Conservation (phyloP, 35 echinoderm and acorn worm species). For the Strongylocentrotus purpuratus region DNA sequence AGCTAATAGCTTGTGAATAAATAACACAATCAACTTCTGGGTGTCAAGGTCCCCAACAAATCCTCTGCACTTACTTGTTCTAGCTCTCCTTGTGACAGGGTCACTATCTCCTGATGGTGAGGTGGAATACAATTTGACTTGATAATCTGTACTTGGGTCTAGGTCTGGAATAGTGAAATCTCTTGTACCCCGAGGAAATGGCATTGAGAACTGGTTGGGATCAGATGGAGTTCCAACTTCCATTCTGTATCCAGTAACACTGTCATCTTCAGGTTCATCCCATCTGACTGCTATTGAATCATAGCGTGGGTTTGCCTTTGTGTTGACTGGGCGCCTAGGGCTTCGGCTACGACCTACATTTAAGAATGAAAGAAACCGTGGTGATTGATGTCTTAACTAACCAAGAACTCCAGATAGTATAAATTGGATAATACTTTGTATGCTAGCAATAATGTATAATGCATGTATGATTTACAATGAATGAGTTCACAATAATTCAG, state of each 20-base stretch:
- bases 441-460: no score
- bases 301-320: neutral
- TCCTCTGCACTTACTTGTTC: neutral
- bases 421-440: no score
- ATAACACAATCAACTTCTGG: no score
- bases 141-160: neutral
- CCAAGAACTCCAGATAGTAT: no score
- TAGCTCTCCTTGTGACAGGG: neutral
- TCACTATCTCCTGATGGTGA: slow-evolving; percentile 15
- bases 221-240: slow-evolving; percentile 12
- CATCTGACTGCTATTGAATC: neutral
- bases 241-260: neutral
- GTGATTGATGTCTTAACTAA: no score
- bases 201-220: neutral
- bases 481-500: no score
- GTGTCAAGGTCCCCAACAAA: neutral
- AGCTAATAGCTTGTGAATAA: no score
- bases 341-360: neutral
- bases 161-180: neutral
- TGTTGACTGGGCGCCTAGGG: neutral
- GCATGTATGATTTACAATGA: no score
- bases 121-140: neutral
- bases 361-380: neutral
- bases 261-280: neutral
- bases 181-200: neutral